Evolutionary conservation across 2,797 vertebrate genomes (phyloP), one percentile per base, ranked within the genome.

Genomic region (Acanthornis magna): DNA sequence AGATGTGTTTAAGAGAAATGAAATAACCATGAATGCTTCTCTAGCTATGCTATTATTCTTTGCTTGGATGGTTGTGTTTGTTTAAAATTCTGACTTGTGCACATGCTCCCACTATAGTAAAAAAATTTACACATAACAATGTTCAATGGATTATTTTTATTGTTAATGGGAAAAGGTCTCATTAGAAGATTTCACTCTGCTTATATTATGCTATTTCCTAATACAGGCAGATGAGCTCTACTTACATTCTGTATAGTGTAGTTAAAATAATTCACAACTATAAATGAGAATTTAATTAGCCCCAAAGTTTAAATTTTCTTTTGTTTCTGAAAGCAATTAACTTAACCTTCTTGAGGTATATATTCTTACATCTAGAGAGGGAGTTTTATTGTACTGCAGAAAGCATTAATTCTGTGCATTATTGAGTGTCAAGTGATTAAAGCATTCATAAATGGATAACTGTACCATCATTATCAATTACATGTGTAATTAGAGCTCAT

Each of bases 281-380:
- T 30, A 83, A 40, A 75, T 78, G 51, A 88, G 48, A 91, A 86
- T 60, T 84, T 90, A 84, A 93, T 93, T 86, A 90, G 8, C 25
- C 19, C 2, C 13, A 73, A 67, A 65, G 17, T 61, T 86, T 68
- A 78, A 88, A 58, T 86, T 83, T 67, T 77, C 32, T 68, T 71
- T 91, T 94, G 32, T 83, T 91, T 88, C 89, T 65, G 45, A 43
- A 74, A 88, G 50, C 43, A 92, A 91, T 71, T 91, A 89, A 72
- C 14, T 73, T 61, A 68, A 60, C 7, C 34, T 36, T 75, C 73
- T 83, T 75, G 85, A 86, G 27, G 18, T 60, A 12, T n/a, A 57
- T 68, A 53, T 91, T 74, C 30, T 79, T 79, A 23, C 29, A 50
- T 19, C 22, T 42, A 85, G 57, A 68, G 25, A 83, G 22, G 6